Percentiles rank a stretch among this genome's conserved stretches.
These are phyloP conservation scores for Boulengeromyrus knoepffleri DNA, from an alignment of 2,113 vertebrate species.

Conservation along the genomic window DNA sequence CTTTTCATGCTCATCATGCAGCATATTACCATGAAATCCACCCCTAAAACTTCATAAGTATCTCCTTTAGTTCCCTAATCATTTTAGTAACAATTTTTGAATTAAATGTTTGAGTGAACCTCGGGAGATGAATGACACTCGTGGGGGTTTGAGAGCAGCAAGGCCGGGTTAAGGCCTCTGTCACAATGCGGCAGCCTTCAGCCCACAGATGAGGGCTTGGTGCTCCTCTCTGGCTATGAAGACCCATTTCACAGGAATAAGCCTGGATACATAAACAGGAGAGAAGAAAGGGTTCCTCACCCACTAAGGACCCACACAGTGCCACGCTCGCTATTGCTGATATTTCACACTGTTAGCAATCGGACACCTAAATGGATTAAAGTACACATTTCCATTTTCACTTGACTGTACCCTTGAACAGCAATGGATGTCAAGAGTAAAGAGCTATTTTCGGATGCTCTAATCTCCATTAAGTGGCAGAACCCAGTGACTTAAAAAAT, in stretches of 20 bases:
- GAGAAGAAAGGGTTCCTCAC: background rate
- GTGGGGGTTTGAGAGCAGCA: background rate
- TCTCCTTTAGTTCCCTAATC: background rate
- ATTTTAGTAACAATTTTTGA: background rate
- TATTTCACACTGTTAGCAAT: background rate
- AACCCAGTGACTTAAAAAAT: background rate
- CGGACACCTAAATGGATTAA: background rate
- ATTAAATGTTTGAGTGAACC: background rate
- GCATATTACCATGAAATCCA: background rate
- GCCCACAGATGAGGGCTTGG: background rate
- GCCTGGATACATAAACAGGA: constrained; percentile 5
- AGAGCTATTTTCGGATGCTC: background rate
- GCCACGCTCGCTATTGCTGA: background rate
- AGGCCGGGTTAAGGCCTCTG: background rate
- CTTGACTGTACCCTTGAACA: background rate
- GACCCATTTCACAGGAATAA: constrained; percentile 3
- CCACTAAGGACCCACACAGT: background rate
- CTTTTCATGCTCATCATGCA: background rate
- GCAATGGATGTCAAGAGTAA: background rate
- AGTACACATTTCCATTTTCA: background rate
- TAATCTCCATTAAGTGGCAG: background rate
- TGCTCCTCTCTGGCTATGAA: background rate
- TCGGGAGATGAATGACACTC: background rate
- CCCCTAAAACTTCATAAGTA: background rate
- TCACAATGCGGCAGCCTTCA: background rate